phyloP scores from a whole-genome alignment of 1,140 invertebrate species.

The Cheumatopsyche charites region DNA sequence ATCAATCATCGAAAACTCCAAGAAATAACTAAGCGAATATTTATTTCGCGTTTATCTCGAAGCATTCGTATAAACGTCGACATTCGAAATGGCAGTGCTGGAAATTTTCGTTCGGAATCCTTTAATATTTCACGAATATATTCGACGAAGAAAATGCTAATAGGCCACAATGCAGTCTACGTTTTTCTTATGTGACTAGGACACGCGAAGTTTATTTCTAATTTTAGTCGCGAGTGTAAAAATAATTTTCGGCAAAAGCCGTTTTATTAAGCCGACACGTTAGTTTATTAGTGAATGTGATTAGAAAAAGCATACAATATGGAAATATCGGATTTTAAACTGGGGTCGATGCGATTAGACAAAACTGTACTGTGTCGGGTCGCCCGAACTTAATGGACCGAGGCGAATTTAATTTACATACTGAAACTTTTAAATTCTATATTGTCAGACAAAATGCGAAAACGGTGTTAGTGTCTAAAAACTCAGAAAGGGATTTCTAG shows the following conservation, averaged over 20 bases:
- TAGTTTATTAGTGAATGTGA: neutral
- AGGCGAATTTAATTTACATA: no score
- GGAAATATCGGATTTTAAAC: neutral
- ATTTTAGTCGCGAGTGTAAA: neutral
- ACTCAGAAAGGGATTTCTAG: neutral
- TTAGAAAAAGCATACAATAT: neutral
- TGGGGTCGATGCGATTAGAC: no score
- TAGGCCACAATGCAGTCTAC: slow-evolving; percentile 2
- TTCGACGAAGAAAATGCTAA: neutral
- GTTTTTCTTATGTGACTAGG: neutral
- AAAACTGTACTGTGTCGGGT: no score
- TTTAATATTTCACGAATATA: slow-evolving; percentile 5
- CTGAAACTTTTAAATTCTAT: no score
- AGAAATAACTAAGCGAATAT: no score
- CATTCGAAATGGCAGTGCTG: neutral
- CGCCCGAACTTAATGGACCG: no score
- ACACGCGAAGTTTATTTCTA: slow-evolving; percentile 1
- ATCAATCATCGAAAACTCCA: no score
- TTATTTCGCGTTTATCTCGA: no score
- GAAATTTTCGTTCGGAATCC: neutral
- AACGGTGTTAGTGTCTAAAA: neutral
- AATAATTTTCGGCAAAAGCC: neutral
- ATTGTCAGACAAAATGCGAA: neutral
- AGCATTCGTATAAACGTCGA: no score
- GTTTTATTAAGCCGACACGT: neutral